Percentiles rank a stretch among this genome's conserved stretches.
phyloP scores from a whole-genome alignment of 2,797 vertebrate species.

The Rhinella marina region DNA sequence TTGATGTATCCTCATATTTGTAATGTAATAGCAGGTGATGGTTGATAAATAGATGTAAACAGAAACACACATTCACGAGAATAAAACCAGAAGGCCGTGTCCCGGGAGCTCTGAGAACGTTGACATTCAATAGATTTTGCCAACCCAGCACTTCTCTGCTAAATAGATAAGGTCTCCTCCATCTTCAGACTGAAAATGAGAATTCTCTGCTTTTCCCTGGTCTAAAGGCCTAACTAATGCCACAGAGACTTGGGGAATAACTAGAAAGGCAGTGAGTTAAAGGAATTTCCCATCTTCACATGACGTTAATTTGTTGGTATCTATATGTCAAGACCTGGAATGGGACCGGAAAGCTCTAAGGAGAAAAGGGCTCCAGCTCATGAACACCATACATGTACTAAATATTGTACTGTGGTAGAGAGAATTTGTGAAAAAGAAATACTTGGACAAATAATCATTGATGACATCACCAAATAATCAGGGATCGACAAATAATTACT shows the following conservation, averaged over 20 bases:
- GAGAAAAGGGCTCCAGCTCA: constrained; percentile 2
- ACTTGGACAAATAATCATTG: background rate
- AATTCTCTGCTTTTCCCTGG: constrained; percentile 11
- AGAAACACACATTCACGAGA: constrained; percentile 58
- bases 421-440: background rate
- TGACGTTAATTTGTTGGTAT: constrained; percentile 34
- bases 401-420: background rate
- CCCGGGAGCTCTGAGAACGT: constrained; percentile 39
- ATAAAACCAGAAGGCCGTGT: constrained; percentile 58
- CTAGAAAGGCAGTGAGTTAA: constrained; percentile 19
- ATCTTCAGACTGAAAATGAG: constrained; percentile 46
- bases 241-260: constrained; percentile 7
- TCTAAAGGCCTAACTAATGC: constrained; percentile 26
- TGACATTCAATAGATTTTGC: constrained; percentile 51
- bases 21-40: constrained; percentile 63
- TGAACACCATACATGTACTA: background rate
- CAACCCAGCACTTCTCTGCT: constrained; percentile 27
- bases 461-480: background rate
- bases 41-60: constrained; percentile 63
- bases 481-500: background rate
- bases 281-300: constrained; percentile 26
- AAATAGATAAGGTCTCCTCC: constrained; percentile 47
- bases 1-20: constrained; percentile 61
- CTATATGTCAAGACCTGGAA: constrained; percentile 25
- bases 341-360: constrained; percentile 3